phyloP scores from a whole-genome alignment of 2,888 invertebrate species.

The Papilio demoleus region DNA sequence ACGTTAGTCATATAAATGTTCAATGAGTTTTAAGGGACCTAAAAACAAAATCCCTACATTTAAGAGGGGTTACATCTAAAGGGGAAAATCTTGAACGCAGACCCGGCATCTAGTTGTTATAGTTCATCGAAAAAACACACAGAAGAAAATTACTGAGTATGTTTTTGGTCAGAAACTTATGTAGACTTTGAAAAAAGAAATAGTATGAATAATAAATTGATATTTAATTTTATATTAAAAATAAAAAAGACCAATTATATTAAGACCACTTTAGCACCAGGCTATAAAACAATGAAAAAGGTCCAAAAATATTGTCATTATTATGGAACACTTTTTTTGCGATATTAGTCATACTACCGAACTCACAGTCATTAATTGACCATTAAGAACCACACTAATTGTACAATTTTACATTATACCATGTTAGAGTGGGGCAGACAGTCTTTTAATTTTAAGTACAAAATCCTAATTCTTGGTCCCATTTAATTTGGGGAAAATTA shows the following conservation, averaged over 20 bases:
- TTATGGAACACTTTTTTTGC: not conserved
- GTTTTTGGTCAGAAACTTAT: too few relatives aligned
- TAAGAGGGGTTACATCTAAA: too few relatives aligned
- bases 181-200: too few relatives aligned
- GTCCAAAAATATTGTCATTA: slow-evolving; percentile 1
- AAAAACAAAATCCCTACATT: too few relatives aligned
- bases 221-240: too few relatives aligned
- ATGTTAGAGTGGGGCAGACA: not conserved
- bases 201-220: too few relatives aligned
- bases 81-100: too few relatives aligned
- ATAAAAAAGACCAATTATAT: not conserved
- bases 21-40: too few relatives aligned
- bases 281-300: not conserved
- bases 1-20: too few relatives aligned
- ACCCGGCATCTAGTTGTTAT: too few relatives aligned
- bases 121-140: too few relatives aligned
- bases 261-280: not conserved
- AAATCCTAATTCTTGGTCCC: slow-evolving; percentile 28
- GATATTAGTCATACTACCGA: not conserved
- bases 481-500: not conserved
- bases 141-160: too few relatives aligned
- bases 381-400: not conserved
- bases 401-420: not conserved
- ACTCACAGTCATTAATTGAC: not conserved
- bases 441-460: slow-evolving; percentile 35